A percentile compares a stretch with the other conserved stretches of the same genome.
These are phyloP conservation scores for Trachythela sp. DNA, from an alignment of 64 coral and sea anemone species.

Conservation along the genomic window DNA sequence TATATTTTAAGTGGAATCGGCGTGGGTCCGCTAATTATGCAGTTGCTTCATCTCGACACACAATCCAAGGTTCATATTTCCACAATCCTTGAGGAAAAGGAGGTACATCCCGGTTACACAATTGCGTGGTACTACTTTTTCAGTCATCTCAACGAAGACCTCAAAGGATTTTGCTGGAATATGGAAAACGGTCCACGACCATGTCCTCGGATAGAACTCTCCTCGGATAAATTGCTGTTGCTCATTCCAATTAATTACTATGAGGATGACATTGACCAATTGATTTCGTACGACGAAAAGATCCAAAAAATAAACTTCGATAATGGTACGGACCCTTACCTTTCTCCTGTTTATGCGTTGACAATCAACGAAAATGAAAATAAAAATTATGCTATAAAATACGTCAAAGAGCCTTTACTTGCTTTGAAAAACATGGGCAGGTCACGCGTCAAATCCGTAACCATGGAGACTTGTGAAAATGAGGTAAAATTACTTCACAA, in stretches of 20 bases:
- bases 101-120: background rate
- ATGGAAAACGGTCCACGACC: too few species aligned
- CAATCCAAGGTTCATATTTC: background rate
- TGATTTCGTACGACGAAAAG: background rate
- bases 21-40: background rate
- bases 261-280: background rate
- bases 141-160: background rate
- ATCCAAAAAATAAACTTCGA: background rate
- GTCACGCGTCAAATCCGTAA: background rate
- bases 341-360: background rate
- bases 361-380: background rate
- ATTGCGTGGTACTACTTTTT: conserved; percentile 7
- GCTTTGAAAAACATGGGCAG: background rate
- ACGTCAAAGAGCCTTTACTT: background rate
- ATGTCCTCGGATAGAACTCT: too few species aligned
- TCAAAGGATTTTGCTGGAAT: background rate
- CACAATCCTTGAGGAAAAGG: background rate
- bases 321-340: background rate
- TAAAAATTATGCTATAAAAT: background rate
- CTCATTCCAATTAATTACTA: background rate
- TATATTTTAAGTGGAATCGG: background rate
- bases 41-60: background rate
- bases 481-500: background rate
- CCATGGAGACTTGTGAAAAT: background rate
- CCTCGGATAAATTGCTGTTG: background rate